A percentile compares a stretch with the other conserved stretches of the same genome.
phyloP scores from a whole-genome alignment of 2,113 vertebrate species.

The Zeus faber region DNA sequence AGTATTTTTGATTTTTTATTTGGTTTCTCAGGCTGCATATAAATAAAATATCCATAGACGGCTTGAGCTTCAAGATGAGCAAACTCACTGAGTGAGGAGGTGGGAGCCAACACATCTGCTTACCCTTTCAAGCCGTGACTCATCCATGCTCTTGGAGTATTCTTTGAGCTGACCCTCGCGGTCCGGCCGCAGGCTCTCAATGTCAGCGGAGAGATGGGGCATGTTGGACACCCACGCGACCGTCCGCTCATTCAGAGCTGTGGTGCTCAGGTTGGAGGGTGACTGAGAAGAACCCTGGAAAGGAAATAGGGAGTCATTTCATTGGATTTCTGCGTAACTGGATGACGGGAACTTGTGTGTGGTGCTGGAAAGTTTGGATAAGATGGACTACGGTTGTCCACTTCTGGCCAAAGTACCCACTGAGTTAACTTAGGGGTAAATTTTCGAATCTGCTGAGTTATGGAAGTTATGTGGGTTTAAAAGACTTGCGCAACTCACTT shows the following conservation, averaged over 20 bases:
- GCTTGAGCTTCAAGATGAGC: neutral
- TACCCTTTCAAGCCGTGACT: slow-evolving; percentile 92
- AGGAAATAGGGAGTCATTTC: too few species aligned
- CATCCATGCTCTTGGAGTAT: slow-evolving; percentile 96
- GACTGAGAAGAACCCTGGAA: slow-evolving; percentile 84
- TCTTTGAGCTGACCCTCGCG: slow-evolving; percentile 94
- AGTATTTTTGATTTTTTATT: too few species aligned
- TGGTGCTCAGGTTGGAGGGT: slow-evolving; percentile 83
- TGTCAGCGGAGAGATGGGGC: slow-evolving; percentile 95
- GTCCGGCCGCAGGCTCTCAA: slow-evolving; percentile 91
- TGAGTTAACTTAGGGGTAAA: too few species aligned
- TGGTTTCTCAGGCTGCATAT: neutral
- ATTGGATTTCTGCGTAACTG: neutral
- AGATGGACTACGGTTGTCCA: too few species aligned
- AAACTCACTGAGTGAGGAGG: neutral
- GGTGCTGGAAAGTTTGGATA: too few species aligned
- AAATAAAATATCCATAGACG: neutral
- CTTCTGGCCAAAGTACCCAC: too few species aligned
- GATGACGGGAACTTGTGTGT: neutral
- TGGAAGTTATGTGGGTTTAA: too few species aligned
- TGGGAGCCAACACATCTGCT: slow-evolving; percentile 24
- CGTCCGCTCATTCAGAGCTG: slow-evolving; percentile 86
- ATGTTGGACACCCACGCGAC: slow-evolving; percentile 98
- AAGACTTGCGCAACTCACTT: too few species aligned
- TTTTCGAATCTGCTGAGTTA: too few species aligned